A percentile compares a stretch with the other conserved stretches of the same genome.
Evolutionary conservation across 1,140 invertebrate genomes (phyloP).

Genomic region (Drosophila dunni): DNA sequence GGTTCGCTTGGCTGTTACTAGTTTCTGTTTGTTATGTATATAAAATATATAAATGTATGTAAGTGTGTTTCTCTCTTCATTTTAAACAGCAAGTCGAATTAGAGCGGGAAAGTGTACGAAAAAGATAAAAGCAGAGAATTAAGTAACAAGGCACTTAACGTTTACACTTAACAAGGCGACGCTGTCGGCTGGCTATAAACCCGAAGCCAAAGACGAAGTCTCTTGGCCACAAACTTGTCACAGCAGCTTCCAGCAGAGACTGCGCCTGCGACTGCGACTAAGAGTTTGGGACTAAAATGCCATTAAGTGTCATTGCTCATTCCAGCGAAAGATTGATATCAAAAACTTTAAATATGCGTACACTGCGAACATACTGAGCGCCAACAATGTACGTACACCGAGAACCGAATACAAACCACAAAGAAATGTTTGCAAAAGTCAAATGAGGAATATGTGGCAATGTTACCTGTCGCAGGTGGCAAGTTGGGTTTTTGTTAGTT

Average conservation of each 20-base stretch:
- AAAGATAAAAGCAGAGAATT: conserved; percentile 73
- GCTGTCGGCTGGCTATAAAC: conserved; percentile 49
- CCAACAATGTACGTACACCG: conserved; percentile 8
- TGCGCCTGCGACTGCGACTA: conserved; percentile 6
- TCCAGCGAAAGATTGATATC: conserved; percentile 81
- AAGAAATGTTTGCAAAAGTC: conserved; percentile 30
- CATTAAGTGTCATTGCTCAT: conserved; percentile 82
- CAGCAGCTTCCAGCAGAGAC: neutral
- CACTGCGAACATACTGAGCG: conserved; percentile 20
- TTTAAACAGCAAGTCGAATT: conserved; percentile 60
- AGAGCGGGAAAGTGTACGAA: conserved; percentile 74
- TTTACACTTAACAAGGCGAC: conserved; percentile 78
- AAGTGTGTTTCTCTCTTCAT: conserved; percentile 16
- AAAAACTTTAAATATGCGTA: conserved; percentile 75
- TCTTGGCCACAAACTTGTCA: neutral
- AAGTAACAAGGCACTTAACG: conserved; percentile 82
- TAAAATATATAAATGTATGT: too few species aligned
- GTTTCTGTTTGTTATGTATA: too few species aligned
- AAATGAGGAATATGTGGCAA: conserved; percentile 31
- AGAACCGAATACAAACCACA: conserved; percentile 35
- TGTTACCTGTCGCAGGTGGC: conserved; percentile 39
- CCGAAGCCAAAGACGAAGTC: conserved; percentile 27
- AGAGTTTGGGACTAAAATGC: conserved; percentile 66
- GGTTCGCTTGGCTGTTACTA: too few species aligned
- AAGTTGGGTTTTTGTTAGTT: conserved; percentile 35